A percentile compares a stretch with the other conserved stretches of the same genome.
Conservation (phyloP, 2,888 invertebrate species). For the Ptychoptera contaminata region DNA sequence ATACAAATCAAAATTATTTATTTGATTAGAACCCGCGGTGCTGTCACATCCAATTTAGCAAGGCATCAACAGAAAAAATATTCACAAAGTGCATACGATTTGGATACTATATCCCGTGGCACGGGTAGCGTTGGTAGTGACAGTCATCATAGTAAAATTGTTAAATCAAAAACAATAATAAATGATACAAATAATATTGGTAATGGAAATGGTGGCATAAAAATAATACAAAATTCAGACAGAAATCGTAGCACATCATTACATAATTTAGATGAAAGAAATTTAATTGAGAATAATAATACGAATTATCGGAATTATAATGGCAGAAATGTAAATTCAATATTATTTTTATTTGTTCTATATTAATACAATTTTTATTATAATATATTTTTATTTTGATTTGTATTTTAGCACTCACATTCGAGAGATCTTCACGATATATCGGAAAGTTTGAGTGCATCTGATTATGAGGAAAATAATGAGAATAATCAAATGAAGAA, state of each 20-base stretch:
- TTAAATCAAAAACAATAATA: slow-evolving; percentile 8
- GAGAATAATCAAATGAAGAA: slow-evolving; percentile 4
- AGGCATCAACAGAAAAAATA: slow-evolving; percentile 21
- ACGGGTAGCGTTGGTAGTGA: not conserved
- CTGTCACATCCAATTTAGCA: slow-evolving; percentile 1
- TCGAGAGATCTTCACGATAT: slow-evolving; percentile 33
- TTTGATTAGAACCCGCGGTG: slow-evolving; percentile 1
- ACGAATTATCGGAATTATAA: not conserved
- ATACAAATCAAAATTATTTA: not conserved
- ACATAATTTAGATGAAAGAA: slow-evolving; percentile 25
- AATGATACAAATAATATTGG: slow-evolving; percentile 14
- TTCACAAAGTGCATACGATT: slow-evolving; percentile 28
- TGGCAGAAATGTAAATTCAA: slow-evolving; percentile 1
- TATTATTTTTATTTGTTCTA: not conserved
- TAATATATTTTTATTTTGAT: not conserved
- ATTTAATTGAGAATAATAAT: not conserved
- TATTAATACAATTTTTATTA: not conserved
- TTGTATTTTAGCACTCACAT: slow-evolving; percentile 21
- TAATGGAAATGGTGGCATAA: slow-evolving; percentile 3
- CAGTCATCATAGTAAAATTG: not conserved
- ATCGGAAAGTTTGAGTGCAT: slow-evolving; percentile 26
- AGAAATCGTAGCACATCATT: slow-evolving; percentile 22
- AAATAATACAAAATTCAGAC: too few species aligned
- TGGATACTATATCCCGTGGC: slow-evolving; percentile 19
- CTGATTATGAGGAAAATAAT: slow-evolving; percentile 21